These are phyloP conservation scores for Amphiduros pacificus DNA, from an alignment of 2,888 invertebrate genomes.

Conservation along the genomic window DNA sequence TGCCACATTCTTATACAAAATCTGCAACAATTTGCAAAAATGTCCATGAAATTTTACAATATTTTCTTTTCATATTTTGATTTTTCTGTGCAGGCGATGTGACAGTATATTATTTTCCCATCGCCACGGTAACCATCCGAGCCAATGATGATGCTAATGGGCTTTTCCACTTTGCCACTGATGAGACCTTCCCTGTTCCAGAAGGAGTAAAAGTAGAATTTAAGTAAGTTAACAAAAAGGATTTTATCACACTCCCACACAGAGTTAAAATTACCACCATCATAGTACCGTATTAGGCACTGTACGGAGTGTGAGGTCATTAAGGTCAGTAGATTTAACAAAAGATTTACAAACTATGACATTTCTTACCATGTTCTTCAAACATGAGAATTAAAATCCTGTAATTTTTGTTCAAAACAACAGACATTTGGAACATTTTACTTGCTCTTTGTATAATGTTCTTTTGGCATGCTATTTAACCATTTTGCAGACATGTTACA, in stretches of 20 bases:
- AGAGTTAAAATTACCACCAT: background rate
- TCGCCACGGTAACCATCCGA: constrained; percentile 44
- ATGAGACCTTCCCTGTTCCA: constrained; percentile 34
- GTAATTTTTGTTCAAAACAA: no score
- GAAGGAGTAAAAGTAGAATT: constrained; percentile 45
- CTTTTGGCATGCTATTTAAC: no score
- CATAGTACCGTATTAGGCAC: background rate
- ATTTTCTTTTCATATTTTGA: no score
- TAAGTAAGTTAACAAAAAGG: constrained; percentile 36
- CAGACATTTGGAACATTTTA: no score
- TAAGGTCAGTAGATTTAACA: background rate
- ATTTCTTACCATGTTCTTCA: no score
- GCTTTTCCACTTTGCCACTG: constrained; percentile 44
- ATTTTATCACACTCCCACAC: background rate
- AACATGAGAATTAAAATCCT: no score
- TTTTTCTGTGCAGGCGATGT: constrained; percentile 44
- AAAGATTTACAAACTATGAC: no score
- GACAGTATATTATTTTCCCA: constrained; percentile 37
- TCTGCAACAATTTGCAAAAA: no score
- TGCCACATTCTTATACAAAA: no score
- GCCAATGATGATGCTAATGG: constrained; percentile 57
- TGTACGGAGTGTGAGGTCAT: constrained; percentile 11
- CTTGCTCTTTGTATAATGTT: no score
- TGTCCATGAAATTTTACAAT: background rate
- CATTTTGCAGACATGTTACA: no score